A percentile compares a stretch with the other conserved stretches of the same genome.
Evolutionary conservation across 2,797 vertebrate species (phyloP).

Genomic region (Scomberomorus guttatus): DNA sequence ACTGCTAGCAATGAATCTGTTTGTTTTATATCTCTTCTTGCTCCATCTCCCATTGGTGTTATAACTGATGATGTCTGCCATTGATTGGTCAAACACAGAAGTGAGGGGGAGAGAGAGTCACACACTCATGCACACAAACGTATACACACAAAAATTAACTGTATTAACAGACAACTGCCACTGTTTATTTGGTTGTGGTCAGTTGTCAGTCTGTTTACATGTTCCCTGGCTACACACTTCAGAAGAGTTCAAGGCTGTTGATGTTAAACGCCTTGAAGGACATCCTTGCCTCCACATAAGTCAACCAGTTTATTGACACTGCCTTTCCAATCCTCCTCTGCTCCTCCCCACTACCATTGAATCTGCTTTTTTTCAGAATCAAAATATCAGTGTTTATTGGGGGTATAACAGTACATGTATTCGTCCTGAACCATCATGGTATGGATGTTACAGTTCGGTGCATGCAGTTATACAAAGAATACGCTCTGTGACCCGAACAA

Average conservation of each 20-base stretch:
- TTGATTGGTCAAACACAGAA: conserved; percentile 88
- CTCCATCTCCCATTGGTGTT: conserved; percentile 74
- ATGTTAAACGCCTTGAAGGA: conserved; percentile 11
- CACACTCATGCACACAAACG: not conserved
- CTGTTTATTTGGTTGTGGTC: not conserved
- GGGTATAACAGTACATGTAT: too few species aligned
- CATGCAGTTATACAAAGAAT: too few species aligned
- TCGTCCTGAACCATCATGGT: too few species aligned
- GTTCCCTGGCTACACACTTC: not conserved
- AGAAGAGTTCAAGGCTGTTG: not conserved
- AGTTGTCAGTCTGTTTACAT: conserved; percentile 5
- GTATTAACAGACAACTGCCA: not conserved
- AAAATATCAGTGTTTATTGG: not conserved
- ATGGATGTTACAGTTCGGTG: too few species aligned
- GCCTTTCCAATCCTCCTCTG: not conserved
- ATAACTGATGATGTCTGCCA: conserved; percentile 85
- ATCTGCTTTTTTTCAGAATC: too few species aligned
- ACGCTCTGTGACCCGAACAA: too few species aligned
- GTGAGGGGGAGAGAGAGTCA: conserved; percentile 63
- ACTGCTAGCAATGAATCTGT: not conserved
- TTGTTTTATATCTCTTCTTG: conserved; percentile 17
- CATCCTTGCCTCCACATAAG: not conserved
- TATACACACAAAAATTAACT: not conserved
- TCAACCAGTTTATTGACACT: not conserved
- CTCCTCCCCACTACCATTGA: too few species aligned